Evolutionary conservation across 2,888 invertebrate species (phyloP), one percentile per base, ranked within the genome.

Genomic region (Melipona beecheii): DNA sequence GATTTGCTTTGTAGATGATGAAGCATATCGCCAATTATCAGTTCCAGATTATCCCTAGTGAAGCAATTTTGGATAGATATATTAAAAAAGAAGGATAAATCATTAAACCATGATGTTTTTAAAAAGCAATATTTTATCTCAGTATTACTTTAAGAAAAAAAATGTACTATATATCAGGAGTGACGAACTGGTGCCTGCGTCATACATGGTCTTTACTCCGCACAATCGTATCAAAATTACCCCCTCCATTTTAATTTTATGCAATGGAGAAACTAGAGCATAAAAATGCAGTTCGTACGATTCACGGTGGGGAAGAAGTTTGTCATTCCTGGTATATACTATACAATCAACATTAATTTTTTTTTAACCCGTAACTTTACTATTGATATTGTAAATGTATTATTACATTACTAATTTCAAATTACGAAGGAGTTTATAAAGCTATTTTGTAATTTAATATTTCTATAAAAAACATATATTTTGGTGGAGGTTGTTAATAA

Each of bases 1-100:
- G 95, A 99, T 99, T 87, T 99, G 99, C 95, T 99, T 99, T 95
- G 99, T 99, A 9, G 99, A 99, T 86, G 99, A 99, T 91, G 99
- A 99, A 95, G 98, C 97, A 58, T 99, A 99, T 95, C 95, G 97
- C 11, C 96, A 98, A 91, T 95, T 99, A 60, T 99, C 99, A 0
- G 96, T 97, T 90, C 96, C 98, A 4, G 99, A 99, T 93, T 97
- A 97, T 0, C 96, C 97, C 75, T n/a, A 98, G 97, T 70, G 97
- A 98, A 88, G 95, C 96, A n/a, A 96, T 97, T 64, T 95, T 99
- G 49, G 96, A 97, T 90, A 96, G 97, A 94, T 97, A 96, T 90
- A 98, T 98, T 86, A 95, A 95, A 84, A 95, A 96, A 24, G 97
- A 97, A 92, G 62, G 49, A 54, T 86, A 60, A 71, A 65, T 13